Evolutionary conservation across 2,888 invertebrate genomes (phyloP).

Genomic region (Tipula unca): DNA sequence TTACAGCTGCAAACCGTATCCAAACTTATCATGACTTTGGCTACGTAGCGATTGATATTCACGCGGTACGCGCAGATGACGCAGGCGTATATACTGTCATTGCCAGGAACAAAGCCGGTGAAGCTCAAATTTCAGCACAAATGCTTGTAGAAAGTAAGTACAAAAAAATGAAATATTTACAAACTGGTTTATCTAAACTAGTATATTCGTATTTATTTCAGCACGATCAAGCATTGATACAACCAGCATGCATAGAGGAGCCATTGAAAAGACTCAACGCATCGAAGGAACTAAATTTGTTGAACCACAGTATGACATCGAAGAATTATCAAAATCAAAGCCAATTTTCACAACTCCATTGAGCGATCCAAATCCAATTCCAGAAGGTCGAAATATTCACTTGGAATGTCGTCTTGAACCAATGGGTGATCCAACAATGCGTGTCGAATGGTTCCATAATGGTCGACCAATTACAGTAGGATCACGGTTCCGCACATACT

Average conservation of each 20-base stretch:
- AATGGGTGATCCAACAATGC: constrained; percentile 92
- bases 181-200: neutral
- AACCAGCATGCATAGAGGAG: constrained; percentile 78
- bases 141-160: constrained; percentile 85
- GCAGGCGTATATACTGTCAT: constrained; percentile 88
- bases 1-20: constrained; percentile 82
- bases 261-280: constrained; percentile 79
- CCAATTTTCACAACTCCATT: constrained; percentile 89
- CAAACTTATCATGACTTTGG: constrained; percentile 95
- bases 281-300: constrained; percentile 78
- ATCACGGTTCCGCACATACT: constrained; percentile 87
- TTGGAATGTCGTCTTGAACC: constrained; percentile 87
- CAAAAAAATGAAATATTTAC: neutral
- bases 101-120: constrained; percentile 84
- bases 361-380: constrained; percentile 73
- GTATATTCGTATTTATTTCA: no score
- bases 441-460: constrained; percentile 94
- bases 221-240: constrained; percentile 85
- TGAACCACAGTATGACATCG: constrained; percentile 81
- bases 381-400: constrained; percentile 84
- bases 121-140: constrained; percentile 71
- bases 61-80: constrained; percentile 87
- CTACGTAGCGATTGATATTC: constrained; percentile 90
- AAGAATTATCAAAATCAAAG: constrained; percentile 88
- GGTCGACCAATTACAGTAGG: constrained; percentile 82